Conservation (phyloP, 2,888 invertebrate species). For the Alcis repandata region DNA sequence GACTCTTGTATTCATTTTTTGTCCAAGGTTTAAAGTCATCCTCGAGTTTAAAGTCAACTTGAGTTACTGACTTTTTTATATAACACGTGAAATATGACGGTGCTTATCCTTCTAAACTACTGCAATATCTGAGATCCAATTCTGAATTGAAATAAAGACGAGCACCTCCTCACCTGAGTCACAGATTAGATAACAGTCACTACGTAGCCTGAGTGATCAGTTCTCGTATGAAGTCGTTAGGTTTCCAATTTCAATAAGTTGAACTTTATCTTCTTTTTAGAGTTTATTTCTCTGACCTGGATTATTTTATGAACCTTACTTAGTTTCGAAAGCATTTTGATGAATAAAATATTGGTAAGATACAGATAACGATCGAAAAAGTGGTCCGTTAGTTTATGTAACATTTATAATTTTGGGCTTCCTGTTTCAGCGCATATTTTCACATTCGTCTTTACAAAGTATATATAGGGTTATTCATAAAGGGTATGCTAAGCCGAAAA, state of each 20-base stretch:
- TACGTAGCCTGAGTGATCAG: slow-evolving; percentile 35
- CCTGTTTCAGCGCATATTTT: no score
- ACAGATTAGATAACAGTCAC: no score
- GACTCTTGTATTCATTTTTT: no score
- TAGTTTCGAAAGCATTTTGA: background rate
- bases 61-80: slow-evolving; percentile 33
- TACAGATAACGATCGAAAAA: background rate
- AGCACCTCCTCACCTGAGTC: slow-evolving; percentile 43
- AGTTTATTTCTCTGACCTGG: slow-evolving; percentile 2
- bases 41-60: no score
- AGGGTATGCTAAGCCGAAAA: no score
- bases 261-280: slow-evolving; percentile 17
- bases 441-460: no score
- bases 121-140: slow-evolving; percentile 73
- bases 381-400: no score
- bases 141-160: slow-evolving; percentile 70
- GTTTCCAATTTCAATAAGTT: slow-evolving; percentile 32
- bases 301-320: slow-evolving; percentile 10
- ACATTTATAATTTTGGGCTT: no score
- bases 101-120: slow-evolving; percentile 78
- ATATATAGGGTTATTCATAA: no score
- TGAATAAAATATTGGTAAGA: background rate
- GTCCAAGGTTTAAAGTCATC: no score
- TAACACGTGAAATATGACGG: slow-evolving; percentile 70
- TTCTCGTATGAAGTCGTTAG: slow-evolving; percentile 51